Base-by-base conservation (phyloP, 2,797 vertebrate species). In the Catharus ustulatus region DNA sequence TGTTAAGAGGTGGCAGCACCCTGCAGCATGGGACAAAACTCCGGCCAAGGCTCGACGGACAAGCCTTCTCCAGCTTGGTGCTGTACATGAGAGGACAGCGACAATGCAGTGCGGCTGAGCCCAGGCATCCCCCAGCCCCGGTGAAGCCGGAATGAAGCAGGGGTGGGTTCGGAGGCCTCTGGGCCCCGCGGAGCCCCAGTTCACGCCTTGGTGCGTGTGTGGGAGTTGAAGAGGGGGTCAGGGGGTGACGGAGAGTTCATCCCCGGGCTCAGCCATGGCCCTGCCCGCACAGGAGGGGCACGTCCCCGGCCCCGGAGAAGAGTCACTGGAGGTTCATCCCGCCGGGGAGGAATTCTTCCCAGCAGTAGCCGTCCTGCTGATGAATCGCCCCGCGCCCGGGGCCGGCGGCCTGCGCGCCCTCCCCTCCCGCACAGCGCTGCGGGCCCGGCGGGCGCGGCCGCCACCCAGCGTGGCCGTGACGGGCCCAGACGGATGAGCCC, bases 191-290 rank as follows among this genome's bases (percentile, higher is more conserved):
- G 86, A 95, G 94, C 81, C 92, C 94, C 32, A 0, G 82, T 84
- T 96, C 95, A 49, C 27, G 67, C 94, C 84, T 86, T 57, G 84
- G 45, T 46, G 77, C 40, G 7, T 23, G 68, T 72, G 94, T 54
- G 96, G 95, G 97, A 98, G 98, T 96, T 97, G 97, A 97, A 95
- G 36, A 87, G 32, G 68, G 93, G 98, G 98, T 98, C 98, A 97
- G 86, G 94, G 97, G 98, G 98, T 98, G 98, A 98, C 89, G 67
- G 77, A 84, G 97, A 98, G 98, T 98, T 98, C 98, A 98, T 91
- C 76, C 87, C 68, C 90, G 34, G 90, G 95, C 95, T 97, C 97
- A 98, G 96, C 14, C 93, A 98, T 97, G 48, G 96, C 61, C 19
- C 32, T 77, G 74, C 19, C 46, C 15, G 20, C 4, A 18, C 4